phyloP scores from a whole-genome alignment of 2,888 invertebrate species.

The Epistrophella euchroma region DNA sequence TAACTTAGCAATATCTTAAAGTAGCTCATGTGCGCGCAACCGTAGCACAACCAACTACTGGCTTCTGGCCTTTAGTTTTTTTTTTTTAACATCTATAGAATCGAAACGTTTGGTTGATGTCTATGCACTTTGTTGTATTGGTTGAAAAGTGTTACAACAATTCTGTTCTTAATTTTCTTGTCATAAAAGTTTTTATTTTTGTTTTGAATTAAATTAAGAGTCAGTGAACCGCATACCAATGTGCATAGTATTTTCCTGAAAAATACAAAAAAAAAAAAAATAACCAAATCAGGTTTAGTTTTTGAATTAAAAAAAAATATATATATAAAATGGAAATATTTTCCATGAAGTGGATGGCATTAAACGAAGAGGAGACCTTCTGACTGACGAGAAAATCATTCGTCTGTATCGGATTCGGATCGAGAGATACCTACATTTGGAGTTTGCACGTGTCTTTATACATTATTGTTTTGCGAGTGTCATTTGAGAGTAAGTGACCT shows the following conservation, averaged over 20 bases:
- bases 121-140: not conserved
- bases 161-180: not conserved
- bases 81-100: not conserved
- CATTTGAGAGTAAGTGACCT: slow-evolving; percentile 58
- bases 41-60: slow-evolving; percentile 20
- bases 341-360: slow-evolving; percentile 34
- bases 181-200: not conserved
- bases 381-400: slow-evolving; percentile 29
- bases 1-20: slow-evolving; percentile 7
- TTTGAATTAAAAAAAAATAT: slow-evolving; percentile 10
- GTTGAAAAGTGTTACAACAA: slow-evolving; percentile 13
- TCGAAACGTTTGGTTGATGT: not conserved
- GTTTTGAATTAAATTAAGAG: not conserved
- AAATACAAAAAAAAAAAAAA: not conserved
- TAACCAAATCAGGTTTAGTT: slow-evolving; percentile 21
- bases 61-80: slow-evolving; percentile 34
- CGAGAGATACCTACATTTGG: slow-evolving; percentile 36
- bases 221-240: slow-evolving; percentile 9
- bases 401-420: slow-evolving; percentile 5
- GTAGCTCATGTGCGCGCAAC: slow-evolving; percentile 56
- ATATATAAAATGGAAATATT: slow-evolving; percentile 48
- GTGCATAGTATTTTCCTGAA: not conserved
- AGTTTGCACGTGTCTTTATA: slow-evolving; percentile 43
- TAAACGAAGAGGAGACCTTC: slow-evolving; percentile 32
- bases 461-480: slow-evolving; percentile 35